Base-by-base conservation (phyloP, 2,888 invertebrate genomes). In the Prosopocoilus inquinatus region DNA sequence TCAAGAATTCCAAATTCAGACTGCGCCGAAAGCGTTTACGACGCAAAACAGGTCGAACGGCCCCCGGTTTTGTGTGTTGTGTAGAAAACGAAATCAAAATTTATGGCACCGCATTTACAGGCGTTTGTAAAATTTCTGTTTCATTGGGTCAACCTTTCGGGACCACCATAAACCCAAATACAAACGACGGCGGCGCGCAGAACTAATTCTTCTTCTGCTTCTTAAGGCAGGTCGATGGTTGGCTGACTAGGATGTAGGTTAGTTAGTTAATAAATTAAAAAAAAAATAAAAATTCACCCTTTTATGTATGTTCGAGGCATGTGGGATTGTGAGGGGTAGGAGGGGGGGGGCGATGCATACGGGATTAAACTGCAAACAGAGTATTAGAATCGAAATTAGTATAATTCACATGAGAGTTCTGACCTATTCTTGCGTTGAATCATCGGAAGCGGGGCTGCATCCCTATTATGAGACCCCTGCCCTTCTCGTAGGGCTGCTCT, bases 31-130 rank as follows among this genome's bases (percentile, higher is more conserved):
- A 46, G 34, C 53, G 16, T 53, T 53, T 53, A 53, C 53, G 47
- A 53, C 47, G 47, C 47, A 39, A 60, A 59, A 60, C 58, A 58
- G 54, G 63, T 64, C 64, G 61, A 60, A 52, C 34, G 48, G 33
- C 4, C 48, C 54, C 20, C 20, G 20, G 4, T 28, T 28, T 28
- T 28, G 20, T n/a, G n/a, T n/a, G 56, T 61, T 57, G 58, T 58
- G 63, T 55, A 56, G 64, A 64, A 64, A 63, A 64, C 63, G 64
- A 66, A 66, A 63, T 61, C 61, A 64, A 55, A n/a, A 66, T 66
- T 66, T 66, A 66, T 61, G 60, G 57, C 64, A 51, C 49, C 55
- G 61, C 61, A 50, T 54, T 34, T 46, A 41, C 28, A 35, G 35
- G 20, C 11, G 34, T 55, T 52, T 49, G 49, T 52, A 44, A 58